Evolutionary conservation across 2,113 vertebrate genomes (phyloP), one percentile per base, ranked within the genome.

Genomic region (Actenoides hombroni): DNA sequence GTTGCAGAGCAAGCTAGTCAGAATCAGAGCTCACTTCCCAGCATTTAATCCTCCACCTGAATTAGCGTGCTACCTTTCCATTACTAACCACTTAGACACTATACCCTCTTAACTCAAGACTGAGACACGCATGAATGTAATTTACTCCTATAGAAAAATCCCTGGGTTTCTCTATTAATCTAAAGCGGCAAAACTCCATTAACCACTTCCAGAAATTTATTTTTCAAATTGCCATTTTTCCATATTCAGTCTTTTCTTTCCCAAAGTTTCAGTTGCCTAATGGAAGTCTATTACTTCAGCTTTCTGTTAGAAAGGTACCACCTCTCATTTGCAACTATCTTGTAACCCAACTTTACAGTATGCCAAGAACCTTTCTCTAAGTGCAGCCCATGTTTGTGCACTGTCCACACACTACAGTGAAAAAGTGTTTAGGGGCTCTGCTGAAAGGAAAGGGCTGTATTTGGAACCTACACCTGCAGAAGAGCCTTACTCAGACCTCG

Each of bases 381-480:
- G 37, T 0, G 10, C 7, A n/a, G 24, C 2, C 57, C 1, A 0
- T 16, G 23, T 8, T n/a, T n/a, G 33, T 9, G 28, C 61, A 28
- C 39, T 37, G 11, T 5, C 49, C 29, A 40, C 25, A 17, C 1
- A 1, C 9, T 26, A 13, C 31, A 33, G 21, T 6, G 23, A 48
- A 39, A 68, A 67, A 73, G 31, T 0, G 6, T 19, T 57, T 33
- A 31, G 5, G 1, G 46, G 67, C 44, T 65, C 37, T 80, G 24
- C 79, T 56, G 33, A 61, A 59, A 81, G n/a, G 31, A 28, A 13
- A 59, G 5, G 28, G 68, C 4, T 23, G 11, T 11, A 13, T 70
- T 4, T 1, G 1, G 76, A 70, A 46, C n/a, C 15, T 8, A 37
- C 29, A 90, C 20, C 35, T 40, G 18, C 56, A 25, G 0, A 0